Evolutionary conservation across 2,113 vertebrate genomes (phyloP), one percentile per base, ranked within the genome.

Genomic region (Gallinago jamesoni): DNA sequence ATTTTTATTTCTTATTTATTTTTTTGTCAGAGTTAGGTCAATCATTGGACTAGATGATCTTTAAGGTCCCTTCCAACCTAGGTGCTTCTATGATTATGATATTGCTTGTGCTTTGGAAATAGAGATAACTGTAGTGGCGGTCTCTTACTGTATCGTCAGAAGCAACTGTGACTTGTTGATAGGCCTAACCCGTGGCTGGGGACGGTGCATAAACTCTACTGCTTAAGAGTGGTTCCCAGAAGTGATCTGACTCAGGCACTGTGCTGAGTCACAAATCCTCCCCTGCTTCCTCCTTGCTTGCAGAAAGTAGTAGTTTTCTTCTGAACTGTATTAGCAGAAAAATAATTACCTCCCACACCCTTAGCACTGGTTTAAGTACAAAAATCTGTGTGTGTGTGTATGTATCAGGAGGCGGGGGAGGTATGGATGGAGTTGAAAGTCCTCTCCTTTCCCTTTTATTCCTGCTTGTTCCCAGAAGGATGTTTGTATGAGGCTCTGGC

Each of bases 261-360:
- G 48, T 83, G 93, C 90, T 94, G 90, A 95, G 76, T 92, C 93
- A 94, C 93, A 90, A 55, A 83, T 74, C 84, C 87, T 95, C 75
- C 84, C 37, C 55, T 93, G 67, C 88, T 94, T 91, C 72, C 62
- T 92, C 59, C 85, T 77, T 62, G 48, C 59, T 83, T 85, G 15
- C 37, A 89, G 67, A 85, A 89, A 79, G 75, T 64, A 77, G 79
- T 72, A 28, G 75, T 84, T 94, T 86, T 88, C 79, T 90, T 90
- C 86, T 90, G 55, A 80, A 23, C 20, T 48, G 2, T 60, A 80
- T 86, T 89, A 97, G 59, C 53, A 93, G 67, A 14, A 53, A 82
- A 92, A 86, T 39, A 94, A 90, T 93, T 92, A 74, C 50, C 74
- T 90, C 86, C 75, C 72, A 77, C 67, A 9, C 24, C 50, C 57